phyloP scores from a whole-genome alignment of 2,797 vertebrate genomes.

The Notoglanidium macrostoma region DNA sequence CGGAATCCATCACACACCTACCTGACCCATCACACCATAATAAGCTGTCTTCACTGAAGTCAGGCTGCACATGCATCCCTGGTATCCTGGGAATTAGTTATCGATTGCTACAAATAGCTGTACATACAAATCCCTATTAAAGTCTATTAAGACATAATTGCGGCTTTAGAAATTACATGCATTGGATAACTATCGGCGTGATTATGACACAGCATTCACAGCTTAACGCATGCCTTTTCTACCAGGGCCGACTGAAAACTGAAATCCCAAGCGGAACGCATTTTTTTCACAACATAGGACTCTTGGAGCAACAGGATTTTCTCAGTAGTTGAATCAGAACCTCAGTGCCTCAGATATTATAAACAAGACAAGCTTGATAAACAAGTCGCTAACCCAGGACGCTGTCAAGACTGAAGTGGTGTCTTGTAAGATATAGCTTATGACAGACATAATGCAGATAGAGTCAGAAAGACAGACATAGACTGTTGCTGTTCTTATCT shows the following conservation, averaged over 20 bases:
- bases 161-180: not conserved
- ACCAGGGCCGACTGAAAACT: too few species aligned
- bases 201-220: not conserved
- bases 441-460: not conserved
- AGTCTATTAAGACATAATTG: not conserved
- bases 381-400: not conserved
- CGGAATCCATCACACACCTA: constrained; percentile 23
- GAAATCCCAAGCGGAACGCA: not conserved
- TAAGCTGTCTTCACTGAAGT: not conserved
- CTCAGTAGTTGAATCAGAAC: not conserved
- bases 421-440: not conserved
- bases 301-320: not conserved
- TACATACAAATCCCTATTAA: not conserved
- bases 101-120: constrained; percentile 6
- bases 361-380: not conserved
- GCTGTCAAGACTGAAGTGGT: not conserved
- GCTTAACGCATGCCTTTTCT: not conserved
- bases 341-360: not conserved
- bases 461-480: not conserved
- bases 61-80: not conserved
- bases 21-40: constrained; percentile 23
- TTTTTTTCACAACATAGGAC: not conserved
- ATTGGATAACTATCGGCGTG: not conserved
- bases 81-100: constrained; percentile 22
- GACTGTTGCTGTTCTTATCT: not conserved